A percentile compares a stretch with the other conserved stretches of the same genome.
Evolutionary conservation across 2,888 invertebrate species (phyloP).

Genomic region (Orthosia gothica): DNA sequence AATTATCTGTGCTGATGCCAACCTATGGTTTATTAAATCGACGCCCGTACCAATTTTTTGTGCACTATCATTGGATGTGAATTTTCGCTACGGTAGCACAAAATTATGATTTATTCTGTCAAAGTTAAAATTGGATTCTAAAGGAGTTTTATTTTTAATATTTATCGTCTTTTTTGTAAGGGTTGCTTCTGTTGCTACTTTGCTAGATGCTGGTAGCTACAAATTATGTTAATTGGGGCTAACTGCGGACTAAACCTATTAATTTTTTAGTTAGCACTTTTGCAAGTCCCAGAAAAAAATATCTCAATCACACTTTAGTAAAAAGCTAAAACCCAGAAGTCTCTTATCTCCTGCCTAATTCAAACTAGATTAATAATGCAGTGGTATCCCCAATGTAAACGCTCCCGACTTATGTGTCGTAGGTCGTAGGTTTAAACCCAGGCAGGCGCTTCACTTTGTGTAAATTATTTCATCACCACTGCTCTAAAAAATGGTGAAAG

Average conservation of each 20-base stretch:
- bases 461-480: too few relatives aligned
- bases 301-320: neutral
- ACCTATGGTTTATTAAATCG: constrained; percentile 18
- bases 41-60: constrained; percentile 45
- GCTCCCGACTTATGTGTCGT: too few relatives aligned
- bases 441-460: too few relatives aligned
- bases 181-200: constrained; percentile 17
- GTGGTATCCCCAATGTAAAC: too few relatives aligned
- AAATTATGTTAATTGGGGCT: constrained; percentile 15
- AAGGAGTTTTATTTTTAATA: constrained; percentile 10
- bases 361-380: neutral
- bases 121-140: constrained; percentile 37
- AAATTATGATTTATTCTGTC: constrained; percentile 41
- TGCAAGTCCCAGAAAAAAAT: neutral
- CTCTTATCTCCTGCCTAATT: neutral
- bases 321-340: neutral
- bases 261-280: neutral
- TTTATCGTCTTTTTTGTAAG: constrained; percentile 46
- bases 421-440: too few relatives aligned
- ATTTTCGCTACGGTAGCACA: constrained; percentile 50
- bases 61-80: neutral
- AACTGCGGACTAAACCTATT: neutral
- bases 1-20: neutral
- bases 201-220: constrained; percentile 1
- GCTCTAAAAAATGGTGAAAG: too few relatives aligned